These are phyloP conservation scores for Tupaia tana DNA, from an alignment of 2,113 vertebrate genomes.

Conservation along the genomic window DNA sequence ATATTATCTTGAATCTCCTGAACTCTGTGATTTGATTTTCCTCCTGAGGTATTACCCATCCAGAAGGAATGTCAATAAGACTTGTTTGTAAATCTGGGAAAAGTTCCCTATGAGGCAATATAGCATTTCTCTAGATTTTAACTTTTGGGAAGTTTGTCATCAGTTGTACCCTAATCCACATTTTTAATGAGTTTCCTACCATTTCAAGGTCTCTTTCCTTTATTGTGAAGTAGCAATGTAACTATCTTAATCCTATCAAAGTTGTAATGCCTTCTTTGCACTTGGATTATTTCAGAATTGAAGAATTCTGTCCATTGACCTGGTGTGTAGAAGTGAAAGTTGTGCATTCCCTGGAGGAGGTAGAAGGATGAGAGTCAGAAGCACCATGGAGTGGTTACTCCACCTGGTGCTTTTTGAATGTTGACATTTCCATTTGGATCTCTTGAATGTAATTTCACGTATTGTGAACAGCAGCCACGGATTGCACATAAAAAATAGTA, in stretches of 20 bases:
- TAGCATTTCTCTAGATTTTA: not conserved
- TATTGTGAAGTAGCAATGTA: not conserved
- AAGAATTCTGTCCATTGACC: not conserved
- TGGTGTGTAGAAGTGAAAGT: not conserved
- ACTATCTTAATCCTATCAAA: not conserved
- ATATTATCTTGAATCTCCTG: not conserved
- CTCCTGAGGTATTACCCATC: not conserved
- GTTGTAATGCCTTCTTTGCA: not conserved
- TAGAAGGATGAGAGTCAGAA: not conserved
- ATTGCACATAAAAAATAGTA: not conserved
- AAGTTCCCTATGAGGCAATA: not conserved
- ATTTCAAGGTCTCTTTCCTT: not conserved
- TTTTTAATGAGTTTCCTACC: not conserved
- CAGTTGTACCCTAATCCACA: not conserved
- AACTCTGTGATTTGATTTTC: not conserved
- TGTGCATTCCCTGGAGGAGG: accelerated
- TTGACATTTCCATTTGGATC: not conserved
- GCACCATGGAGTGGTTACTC: not conserved
- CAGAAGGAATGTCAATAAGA: constrained; percentile 6
- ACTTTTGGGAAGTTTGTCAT: not conserved
- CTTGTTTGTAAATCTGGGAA: not conserved
- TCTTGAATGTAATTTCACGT: not conserved
- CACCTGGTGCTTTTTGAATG: not conserved
- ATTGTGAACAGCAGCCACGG: not conserved
- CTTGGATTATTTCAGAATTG: not conserved